Conservation (phyloP, 2,888 invertebrate genomes). For the Augiades crinisus region DNA sequence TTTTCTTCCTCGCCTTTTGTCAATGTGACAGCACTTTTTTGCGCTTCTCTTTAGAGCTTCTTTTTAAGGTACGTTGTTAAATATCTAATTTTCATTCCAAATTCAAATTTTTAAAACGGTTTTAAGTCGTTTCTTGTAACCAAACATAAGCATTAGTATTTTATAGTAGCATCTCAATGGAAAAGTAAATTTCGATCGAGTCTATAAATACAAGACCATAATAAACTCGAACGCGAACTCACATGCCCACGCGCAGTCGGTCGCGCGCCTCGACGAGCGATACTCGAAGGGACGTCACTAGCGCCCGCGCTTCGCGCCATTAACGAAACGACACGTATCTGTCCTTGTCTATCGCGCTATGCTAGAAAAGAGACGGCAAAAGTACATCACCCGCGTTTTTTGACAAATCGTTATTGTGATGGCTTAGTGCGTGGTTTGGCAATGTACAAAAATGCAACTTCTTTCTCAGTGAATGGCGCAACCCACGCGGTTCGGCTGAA, state of each 20-base stretch:
- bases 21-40: too few relatives aligned
- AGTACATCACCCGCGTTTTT: slow-evolving; percentile 22
- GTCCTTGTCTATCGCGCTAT: slow-evolving; percentile 28
- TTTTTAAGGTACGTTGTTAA: too few relatives aligned
- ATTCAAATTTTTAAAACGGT: too few relatives aligned
- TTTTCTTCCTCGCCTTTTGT: too few relatives aligned
- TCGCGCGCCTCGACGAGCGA: slow-evolving; percentile 53
- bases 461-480: slow-evolving; percentile 23
- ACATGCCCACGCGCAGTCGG: slow-evolving; percentile 48
- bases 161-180: slow-evolving; percentile 32
- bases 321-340: slow-evolving; percentile 13
- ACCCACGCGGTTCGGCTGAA: slow-evolving; percentile 7
- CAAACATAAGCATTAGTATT: slow-evolving; percentile 28
- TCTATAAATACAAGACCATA: slow-evolving; percentile 68
- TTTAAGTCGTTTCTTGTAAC: too few relatives aligned
- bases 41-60: too few relatives aligned
- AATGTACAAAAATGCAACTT: slow-evolving; percentile 22
- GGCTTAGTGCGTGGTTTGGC: slow-evolving; percentile 23
- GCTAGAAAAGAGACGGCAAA: slow-evolving; percentile 27
- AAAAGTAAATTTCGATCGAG: slow-evolving; percentile 39
- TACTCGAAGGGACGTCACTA: slow-evolving; percentile 30
- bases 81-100: too few relatives aligned
- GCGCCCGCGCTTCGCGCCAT: slow-evolving; percentile 13
- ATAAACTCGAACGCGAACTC: slow-evolving; percentile 39
- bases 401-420: slow-evolving; percentile 16